Evolutionary conservation across 1,140 invertebrate genomes (phyloP), one percentile per base, ranked within the genome.

Genomic region (Pemphigus obesinymphae): DNA sequence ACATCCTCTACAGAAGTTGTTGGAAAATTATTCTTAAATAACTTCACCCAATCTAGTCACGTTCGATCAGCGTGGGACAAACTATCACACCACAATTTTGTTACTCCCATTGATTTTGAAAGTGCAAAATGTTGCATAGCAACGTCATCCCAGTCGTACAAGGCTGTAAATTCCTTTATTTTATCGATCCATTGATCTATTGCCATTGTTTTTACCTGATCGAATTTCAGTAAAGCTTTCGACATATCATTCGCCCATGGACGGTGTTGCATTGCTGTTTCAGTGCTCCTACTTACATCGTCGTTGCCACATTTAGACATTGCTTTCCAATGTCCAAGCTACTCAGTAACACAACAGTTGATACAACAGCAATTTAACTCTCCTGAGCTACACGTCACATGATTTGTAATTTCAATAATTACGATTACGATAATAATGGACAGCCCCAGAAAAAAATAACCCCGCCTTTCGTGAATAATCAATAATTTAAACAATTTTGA

Each of bases 171-270:
- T 40, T 68, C 34, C 20, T 68, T 34, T 2, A 68, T 40, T 40
- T 23, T 68, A 68, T 68, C 63, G 34, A 68, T 68, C 63, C 61
- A 66, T 34, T 66, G 29, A 34, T 66, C 61, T 6, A 66, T 66
- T 3, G 29, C 20, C 20, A 66, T 66, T 15, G 31, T 66, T 3
- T 23, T 66, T 6, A 66, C 31, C 13, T 29, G 31, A 17, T 66
- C 29, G 23, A 66, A 66, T 66, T 15, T 17, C 15, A 29, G 61
- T 17, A 34, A 34, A 20, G 8, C 20, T 10, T 17, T 17, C 17
- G 29, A 66, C 61, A 34, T 34, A 66, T 66, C 61, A 17, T 8
- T 17, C 4, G 8, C 11, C 26, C 26, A 66, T 13, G 7, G 29
- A 26, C 58, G 58, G 58, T 29, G 58, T 61, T 61, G 23, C 2